phyloP scores from a whole-genome alignment of 2,113 vertebrate genomes.

The Eulemur macaco region DNA sequence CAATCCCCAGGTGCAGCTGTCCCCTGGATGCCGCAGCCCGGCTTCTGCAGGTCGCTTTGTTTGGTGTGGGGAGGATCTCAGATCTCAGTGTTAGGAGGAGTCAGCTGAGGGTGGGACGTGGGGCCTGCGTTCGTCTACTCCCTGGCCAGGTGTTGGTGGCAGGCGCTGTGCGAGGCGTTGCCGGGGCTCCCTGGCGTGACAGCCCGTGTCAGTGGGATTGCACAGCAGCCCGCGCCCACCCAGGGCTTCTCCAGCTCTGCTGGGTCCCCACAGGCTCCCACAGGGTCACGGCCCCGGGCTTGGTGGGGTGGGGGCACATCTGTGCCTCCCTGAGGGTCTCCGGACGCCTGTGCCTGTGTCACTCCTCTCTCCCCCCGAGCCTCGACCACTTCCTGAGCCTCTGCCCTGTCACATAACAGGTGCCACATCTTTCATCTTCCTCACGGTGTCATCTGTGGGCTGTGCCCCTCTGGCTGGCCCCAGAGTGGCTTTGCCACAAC shows the following conservation, averaged over 20 bases:
- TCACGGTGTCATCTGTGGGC: rapidly evolving
- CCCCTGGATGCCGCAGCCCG: rapidly evolving
- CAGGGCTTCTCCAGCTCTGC: too few species aligned
- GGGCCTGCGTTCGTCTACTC: too few species aligned
- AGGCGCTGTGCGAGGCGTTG: too few species aligned
- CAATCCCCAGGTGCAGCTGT: neutral
- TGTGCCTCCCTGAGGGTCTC: neutral
- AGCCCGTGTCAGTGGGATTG: neutral
- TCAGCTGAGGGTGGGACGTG: rapidly evolving
- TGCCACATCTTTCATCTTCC: neutral
- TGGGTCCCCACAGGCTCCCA: neutral
- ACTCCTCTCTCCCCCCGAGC: rapidly evolving
- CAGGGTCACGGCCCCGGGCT: neutral
- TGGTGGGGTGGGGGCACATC: neutral
- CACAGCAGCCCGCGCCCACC: too few species aligned
- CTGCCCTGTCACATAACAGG: rapidly evolving
- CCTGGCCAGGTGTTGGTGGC: neutral
- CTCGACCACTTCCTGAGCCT: neutral
- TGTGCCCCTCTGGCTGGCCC: neutral
- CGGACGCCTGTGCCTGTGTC: neutral
- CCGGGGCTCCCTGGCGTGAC: neutral
- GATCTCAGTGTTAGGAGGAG: too few species aligned
- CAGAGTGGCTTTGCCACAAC: rapidly evolving
- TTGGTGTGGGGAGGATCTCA: rapidly evolving
- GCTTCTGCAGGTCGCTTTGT: neutral